Evolutionary conservation across 2,113 vertebrate species (phyloP).

Genomic region (Eurystomus gularis): DNA sequence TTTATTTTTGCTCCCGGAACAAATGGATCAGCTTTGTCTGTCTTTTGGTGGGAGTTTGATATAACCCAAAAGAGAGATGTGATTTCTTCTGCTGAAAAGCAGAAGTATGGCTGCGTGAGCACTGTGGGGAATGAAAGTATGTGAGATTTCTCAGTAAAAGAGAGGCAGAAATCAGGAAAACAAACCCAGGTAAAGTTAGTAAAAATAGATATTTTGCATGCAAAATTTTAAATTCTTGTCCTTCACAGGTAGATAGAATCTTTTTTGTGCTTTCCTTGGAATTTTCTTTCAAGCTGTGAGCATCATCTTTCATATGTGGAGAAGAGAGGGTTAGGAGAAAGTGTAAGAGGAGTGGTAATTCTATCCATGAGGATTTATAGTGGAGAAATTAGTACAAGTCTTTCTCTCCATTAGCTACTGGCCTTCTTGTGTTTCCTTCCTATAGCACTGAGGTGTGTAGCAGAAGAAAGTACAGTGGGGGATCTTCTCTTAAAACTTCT

Average conservation of each 20-base stretch:
- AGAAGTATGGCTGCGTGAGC: not conserved
- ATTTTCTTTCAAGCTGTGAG: not conserved
- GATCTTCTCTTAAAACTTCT: not conserved
- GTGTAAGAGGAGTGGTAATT: not conserved
- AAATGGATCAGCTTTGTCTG: not conserved
- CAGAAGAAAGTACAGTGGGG: not conserved
- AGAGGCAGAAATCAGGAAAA: not conserved
- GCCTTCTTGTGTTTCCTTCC: not conserved
- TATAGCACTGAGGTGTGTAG: not conserved
- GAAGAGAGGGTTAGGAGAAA: not conserved
- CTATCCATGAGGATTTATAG: not conserved
- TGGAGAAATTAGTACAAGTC: not conserved
- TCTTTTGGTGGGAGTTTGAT: not conserved
- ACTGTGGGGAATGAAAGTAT: not conserved
- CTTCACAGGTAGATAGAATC: not conserved
- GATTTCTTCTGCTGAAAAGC: not conserved
- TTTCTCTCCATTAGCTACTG: not conserved
- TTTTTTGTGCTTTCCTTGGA: not conserved
- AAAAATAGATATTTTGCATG: not conserved
- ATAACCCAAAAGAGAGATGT: not conserved
- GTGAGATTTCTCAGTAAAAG: not conserved
- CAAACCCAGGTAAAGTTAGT: not conserved
- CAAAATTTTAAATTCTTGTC: not conserved
- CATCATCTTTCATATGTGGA: not conserved
- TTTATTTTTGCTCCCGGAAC: not conserved